Evolutionary conservation across 2,888 invertebrate species (phyloP).

Genomic region (Habrosyne pyritoides): DNA sequence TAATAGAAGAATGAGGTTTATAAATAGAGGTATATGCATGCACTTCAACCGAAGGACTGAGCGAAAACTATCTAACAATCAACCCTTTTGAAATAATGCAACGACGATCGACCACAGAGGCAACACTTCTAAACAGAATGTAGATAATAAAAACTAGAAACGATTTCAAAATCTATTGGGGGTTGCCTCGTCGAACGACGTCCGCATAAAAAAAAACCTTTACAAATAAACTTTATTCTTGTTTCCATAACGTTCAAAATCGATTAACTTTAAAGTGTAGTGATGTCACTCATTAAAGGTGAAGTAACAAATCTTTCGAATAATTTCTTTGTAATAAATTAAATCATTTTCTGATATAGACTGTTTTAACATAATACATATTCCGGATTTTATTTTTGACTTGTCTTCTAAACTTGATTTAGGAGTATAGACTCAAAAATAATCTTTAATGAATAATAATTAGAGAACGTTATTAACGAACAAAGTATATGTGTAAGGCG

Average conservation of each 20-base stretch:
- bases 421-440: background rate
- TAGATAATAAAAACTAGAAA: background rate
- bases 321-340: too few species aligned
- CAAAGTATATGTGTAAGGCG: background rate
- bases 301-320: too few species aligned
- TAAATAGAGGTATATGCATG: slow-evolving; percentile 43
- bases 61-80: slow-evolving; percentile 73
- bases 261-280: background rate
- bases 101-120: slow-evolving; percentile 57
- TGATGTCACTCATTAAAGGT: background rate
- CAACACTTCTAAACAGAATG: slow-evolving; percentile 34
- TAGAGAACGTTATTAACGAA: background rate
- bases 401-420: background rate
- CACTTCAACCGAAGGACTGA: slow-evolving; percentile 69
- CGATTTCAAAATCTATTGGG: slow-evolving; percentile 2
- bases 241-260: background rate
- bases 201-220: slow-evolving; percentile 32
- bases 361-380: too few species aligned
- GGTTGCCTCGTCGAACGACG: slow-evolving; percentile 47
- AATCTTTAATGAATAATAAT: background rate
- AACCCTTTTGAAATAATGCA: slow-evolving; percentile 83
- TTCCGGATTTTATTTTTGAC: too few species aligned
- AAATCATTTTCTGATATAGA: too few species aligned
- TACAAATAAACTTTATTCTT: slow-evolving; percentile 4
- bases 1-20: background rate